phyloP scores from a whole-genome alignment of 2,797 vertebrate species.

The Micrastur ruficollis region DNA sequence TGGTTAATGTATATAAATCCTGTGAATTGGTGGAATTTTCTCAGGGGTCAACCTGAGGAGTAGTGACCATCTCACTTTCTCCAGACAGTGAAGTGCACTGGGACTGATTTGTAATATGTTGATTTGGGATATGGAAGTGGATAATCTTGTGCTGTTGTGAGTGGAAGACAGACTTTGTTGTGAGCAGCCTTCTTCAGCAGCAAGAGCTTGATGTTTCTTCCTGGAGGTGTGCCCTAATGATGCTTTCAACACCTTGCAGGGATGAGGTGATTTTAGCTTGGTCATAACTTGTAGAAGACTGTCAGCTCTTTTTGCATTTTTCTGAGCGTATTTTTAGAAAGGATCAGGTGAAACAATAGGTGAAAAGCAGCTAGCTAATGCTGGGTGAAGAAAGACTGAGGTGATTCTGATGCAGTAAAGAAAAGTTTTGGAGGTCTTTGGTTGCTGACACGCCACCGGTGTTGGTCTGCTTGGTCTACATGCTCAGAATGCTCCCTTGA shows the following conservation, averaged over 20 bases:
- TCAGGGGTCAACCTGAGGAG: background rate
- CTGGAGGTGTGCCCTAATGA: background rate
- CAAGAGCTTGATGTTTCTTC: background rate
- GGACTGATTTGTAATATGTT: background rate
- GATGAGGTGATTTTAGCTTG: background rate
- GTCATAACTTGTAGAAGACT: background rate
- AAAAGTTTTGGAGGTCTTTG: background rate
- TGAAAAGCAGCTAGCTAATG: background rate
- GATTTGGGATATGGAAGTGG: background rate
- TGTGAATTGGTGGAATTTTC: background rate
- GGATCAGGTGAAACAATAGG: background rate
- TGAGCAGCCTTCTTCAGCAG: background rate
- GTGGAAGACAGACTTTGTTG: background rate
- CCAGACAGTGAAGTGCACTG: background rate
- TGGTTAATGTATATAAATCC: background rate
- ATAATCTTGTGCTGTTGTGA: background rate
- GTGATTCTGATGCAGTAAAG: background rate
- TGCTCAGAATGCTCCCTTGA: rapidly evolving
- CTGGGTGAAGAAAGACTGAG: background rate
- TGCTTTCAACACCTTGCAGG: background rate
- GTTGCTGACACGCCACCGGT: background rate
- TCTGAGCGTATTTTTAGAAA: background rate
- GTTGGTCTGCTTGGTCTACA: background rate
- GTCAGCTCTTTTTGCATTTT: background rate
- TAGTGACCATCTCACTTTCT: background rate